phyloP scores from a whole-genome alignment of 2,797 vertebrate genomes.

The Bradypodion pumilum region DNA sequence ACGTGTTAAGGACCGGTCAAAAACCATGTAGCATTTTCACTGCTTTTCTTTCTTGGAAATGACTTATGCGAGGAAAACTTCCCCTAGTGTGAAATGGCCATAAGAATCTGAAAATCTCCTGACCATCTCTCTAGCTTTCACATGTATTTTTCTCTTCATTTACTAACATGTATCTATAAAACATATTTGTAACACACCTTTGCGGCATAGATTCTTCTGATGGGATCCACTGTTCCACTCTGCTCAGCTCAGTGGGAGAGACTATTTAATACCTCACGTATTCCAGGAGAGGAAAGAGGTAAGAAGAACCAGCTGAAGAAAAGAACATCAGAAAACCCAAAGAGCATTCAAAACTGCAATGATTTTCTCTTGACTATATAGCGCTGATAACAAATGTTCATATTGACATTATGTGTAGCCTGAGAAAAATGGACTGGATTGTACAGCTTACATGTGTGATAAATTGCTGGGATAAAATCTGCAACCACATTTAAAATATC shows the following conservation, averaged over 20 bases:
- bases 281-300: slow-evolving; percentile 94
- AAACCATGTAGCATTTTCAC: background rate
- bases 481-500: background rate
- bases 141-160: background rate
- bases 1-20: background rate
- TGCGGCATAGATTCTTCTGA: slow-evolving; percentile 84
- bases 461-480: background rate
- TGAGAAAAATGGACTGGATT: slow-evolving; percentile 3
- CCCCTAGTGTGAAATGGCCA: background rate
- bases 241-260: slow-evolving; percentile 98
- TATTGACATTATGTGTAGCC: background rate
- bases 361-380: background rate
- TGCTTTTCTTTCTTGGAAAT: background rate
- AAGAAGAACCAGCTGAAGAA: slow-evolving; percentile 69
- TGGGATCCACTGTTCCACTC: slow-evolving; percentile 93
- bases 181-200: slow-evolving; percentile 11
- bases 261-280: slow-evolving; percentile 94
- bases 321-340: slow-evolving; percentile 4
- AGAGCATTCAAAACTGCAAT: slow-evolving; percentile 9
- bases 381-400: background rate
- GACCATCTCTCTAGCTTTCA: slow-evolving; percentile 7
- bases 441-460: background rate
- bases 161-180: background rate
- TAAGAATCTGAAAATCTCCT: background rate
- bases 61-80: background rate